Conservation (phyloP, 2,888 invertebrate genomes). For the Spilarctia lutea region DNA sequence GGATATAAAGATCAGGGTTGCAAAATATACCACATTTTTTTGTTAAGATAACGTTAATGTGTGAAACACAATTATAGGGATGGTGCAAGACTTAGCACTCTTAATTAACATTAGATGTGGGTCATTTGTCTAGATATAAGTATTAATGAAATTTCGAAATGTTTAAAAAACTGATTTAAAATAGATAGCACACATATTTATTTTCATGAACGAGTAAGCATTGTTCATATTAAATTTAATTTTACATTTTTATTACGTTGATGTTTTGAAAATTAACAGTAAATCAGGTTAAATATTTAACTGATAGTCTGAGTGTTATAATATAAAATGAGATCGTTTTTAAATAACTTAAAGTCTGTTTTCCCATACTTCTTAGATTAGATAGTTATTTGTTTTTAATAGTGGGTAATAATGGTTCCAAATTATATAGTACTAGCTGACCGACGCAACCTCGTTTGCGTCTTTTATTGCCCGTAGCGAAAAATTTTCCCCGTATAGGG, state of each 20-base stretch:
- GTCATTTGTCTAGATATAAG: background rate
- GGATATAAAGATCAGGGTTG: background rate
- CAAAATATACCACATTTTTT: background rate
- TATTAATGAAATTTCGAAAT: background rate
- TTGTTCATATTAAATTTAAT: background rate
- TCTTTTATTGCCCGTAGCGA: no score
- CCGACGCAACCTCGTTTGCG: no score
- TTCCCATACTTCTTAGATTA: no score
- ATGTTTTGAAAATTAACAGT: background rate
- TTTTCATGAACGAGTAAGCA: background rate
- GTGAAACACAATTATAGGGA: conserved; percentile 31
- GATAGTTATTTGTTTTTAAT: no score
- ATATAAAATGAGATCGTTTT: no score
- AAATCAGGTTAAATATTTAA: background rate
- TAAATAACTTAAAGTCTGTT: no score
- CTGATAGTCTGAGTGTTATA: no score
- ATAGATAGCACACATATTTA: background rate
- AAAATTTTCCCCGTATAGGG: no score
- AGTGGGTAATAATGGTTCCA: no score
- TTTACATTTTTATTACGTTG: background rate
- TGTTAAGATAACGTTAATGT: conserved; percentile 6
- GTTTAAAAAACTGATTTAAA: background rate
- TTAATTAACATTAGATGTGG: conserved; percentile 6
- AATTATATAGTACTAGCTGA: no score
- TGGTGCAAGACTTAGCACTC: conserved; percentile 27